Evolutionary conservation across 2,888 invertebrate species (phyloP).

Genomic region (Phengaris alcon): DNA sequence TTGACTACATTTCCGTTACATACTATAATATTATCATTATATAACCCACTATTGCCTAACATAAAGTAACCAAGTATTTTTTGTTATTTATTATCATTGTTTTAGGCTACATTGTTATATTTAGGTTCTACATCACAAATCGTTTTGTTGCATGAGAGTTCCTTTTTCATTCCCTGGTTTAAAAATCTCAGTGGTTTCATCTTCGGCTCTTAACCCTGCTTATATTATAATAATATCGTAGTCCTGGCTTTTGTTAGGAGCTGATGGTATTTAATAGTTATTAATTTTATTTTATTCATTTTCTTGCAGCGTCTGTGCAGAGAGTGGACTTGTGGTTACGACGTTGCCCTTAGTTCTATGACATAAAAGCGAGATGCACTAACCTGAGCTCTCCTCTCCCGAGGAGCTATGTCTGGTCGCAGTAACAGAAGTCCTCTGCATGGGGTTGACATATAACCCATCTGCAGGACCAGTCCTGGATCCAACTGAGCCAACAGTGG

Average conservation of each 20-base stretch:
- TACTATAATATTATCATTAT: background rate
- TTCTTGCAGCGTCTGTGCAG: too few species aligned
- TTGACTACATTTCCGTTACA: slow-evolving; percentile 23
- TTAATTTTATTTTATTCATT: too few species aligned
- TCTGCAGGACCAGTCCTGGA: slow-evolving; percentile 82
- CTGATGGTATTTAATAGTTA: too few species aligned
- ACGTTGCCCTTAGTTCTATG: too few species aligned
- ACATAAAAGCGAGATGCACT: background rate
- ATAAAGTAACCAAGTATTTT: slow-evolving; percentile 2
- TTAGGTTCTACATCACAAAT: background rate
- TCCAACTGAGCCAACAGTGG: slow-evolving; percentile 64
- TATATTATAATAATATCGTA: background rate
- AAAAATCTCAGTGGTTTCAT: background rate
- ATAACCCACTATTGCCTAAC: slow-evolving; percentile 24
- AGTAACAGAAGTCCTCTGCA: slow-evolving; percentile 75
- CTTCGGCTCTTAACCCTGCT: background rate
- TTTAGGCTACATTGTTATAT: slow-evolving; percentile 2
- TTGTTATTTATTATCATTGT: slow-evolving; percentile 17
- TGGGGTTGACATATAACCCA: slow-evolving; percentile 91
- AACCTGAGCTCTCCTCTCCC: slow-evolving; percentile 72
- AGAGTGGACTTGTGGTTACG: too few species aligned
- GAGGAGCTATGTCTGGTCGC: slow-evolving; percentile 64
- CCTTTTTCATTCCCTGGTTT: background rate
- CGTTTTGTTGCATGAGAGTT: background rate
- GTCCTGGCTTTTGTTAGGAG: background rate